Percentiles rank a stretch among this genome's conserved stretches.
These are phyloP conservation scores for Sarcophaga carnaria DNA, from an alignment of 2,888 invertebrate genomes.

Conservation along the genomic window DNA sequence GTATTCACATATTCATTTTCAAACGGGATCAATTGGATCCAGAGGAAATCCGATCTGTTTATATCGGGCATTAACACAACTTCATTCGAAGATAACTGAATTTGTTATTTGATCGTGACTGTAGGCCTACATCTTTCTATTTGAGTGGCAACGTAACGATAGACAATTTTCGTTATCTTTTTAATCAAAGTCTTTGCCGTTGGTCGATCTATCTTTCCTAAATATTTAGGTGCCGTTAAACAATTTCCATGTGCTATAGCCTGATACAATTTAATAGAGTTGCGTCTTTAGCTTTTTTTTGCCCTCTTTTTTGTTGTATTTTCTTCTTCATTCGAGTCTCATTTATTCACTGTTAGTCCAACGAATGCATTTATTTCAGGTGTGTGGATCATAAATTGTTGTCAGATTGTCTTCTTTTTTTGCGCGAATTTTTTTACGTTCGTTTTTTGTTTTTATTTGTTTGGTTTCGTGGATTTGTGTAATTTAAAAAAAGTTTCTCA, in stretches of 20 bases:
- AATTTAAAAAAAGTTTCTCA: constrained; percentile 17
- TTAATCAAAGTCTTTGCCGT: too few species aligned
- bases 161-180: too few species aligned
- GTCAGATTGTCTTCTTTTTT: constrained; percentile 25
- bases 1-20: too few species aligned
- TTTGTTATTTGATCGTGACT: too few species aligned
- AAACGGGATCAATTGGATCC: too few species aligned
- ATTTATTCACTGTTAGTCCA: constrained; percentile 59
- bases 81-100: too few species aligned
- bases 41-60: too few species aligned
- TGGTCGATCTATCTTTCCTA: too few species aligned
- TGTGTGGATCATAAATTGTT: constrained; percentile 59
- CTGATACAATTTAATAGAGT: constrained; percentile 14
- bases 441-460: neutral
- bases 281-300: constrained; percentile 40
- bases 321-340: constrained; percentile 8
- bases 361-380: constrained; percentile 60
- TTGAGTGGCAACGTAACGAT: too few species aligned
- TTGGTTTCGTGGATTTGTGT: constrained; percentile 25
- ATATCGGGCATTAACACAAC: too few species aligned
- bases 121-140: too few species aligned
- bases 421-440: neutral
- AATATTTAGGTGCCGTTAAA: neutral
- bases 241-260: constrained; percentile 1
- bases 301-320: neutral